Base-by-base conservation (phyloP, 2,113 vertebrate genomes). In the Semicossyphus pulcher region DNA sequence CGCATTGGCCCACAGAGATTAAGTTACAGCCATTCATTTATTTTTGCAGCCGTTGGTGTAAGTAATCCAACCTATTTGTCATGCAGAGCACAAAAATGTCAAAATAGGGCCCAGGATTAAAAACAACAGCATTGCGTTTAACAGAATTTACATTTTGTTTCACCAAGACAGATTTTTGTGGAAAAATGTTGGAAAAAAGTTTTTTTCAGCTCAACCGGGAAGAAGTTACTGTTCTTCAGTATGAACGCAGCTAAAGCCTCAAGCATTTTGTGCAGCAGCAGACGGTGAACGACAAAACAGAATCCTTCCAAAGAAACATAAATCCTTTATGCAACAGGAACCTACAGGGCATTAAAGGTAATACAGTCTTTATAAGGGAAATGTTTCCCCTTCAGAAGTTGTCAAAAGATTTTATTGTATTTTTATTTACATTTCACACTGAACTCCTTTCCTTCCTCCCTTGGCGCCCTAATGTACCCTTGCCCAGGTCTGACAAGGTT, bases 401-500 rank as follows among this genome's bases (percentile, higher is more conserved):
- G 39, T 72, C 21, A 42, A 28, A 48, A 42, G 34, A 42, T 28
- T 56, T 36, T 39, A 41, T 28, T 32, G 47, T 65, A 28, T 76
- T 62, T 77, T 42, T 57, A 59, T 67, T 74, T 70, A 51, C 53
- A 51, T 77, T 61, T 49, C 1, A 26, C n/a, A 37, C 8, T 42
- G 2, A 47, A 41, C 39, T 52, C 23, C 23, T n/a, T 39, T 34
- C 56, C 48, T 39, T 68, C 32, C 48, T 25, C 32, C 41, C 37
- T 69, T 15, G 20, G 65, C 37, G 87, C 93, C 87, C 84, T 14
- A 42, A 79, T 45, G 31, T 94, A 92, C 83, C 93, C 94, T 95
- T 94, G 92, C 84, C 78, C 76, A 80, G 86, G 71, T 82, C 64
- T 92, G 91, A 93, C 94, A 95, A 95, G 94, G 95, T 95, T 92